Percentiles rank a stretch among this genome's conserved stretches.
Evolutionary conservation across 2,888 invertebrate species (phyloP).

Genomic region (Chloromyia formosa): DNA sequence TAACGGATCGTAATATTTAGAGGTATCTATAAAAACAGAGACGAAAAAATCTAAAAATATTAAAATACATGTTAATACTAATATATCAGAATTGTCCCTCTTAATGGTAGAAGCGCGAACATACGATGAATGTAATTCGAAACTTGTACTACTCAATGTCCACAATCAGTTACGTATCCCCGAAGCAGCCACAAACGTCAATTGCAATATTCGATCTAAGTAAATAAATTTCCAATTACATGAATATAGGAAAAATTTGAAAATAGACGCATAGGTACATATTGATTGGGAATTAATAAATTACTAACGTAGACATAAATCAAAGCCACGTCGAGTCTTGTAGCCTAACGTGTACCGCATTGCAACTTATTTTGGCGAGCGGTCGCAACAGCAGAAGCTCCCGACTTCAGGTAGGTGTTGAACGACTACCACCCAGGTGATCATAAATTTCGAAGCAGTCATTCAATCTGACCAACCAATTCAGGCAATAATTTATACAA

Average conservation of each 20-base stretch:
- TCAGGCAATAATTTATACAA: slow-evolving; percentile 33
- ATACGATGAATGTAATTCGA: no score
- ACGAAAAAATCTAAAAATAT: no score
- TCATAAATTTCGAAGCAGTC: slow-evolving; percentile 33
- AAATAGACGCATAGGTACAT: background rate
- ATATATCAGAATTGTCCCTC: no score
- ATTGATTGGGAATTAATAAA: slow-evolving; percentile 28
- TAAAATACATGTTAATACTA: no score
- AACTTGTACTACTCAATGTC: no score
- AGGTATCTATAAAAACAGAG: no score
- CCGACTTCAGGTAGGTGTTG: slow-evolving; percentile 35
- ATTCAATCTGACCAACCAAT: slow-evolving; percentile 10
- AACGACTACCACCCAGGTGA: slow-evolving; percentile 36
- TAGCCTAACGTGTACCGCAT: background rate
- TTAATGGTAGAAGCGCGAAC: no score
- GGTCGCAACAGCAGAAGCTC: background rate
- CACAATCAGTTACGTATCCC: no score
- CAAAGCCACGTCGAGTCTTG: slow-evolving; percentile 16
- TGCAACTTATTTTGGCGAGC: background rate
- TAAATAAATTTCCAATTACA: slow-evolving; percentile 33
- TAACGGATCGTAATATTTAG: no score
- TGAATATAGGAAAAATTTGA: slow-evolving; percentile 1
- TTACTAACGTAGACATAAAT: slow-evolving; percentile 36
- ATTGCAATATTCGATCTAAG: background rate
- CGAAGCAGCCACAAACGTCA: no score